Evolutionary conservation across 2,888 invertebrate species (phyloP).

Genomic region (Cephonodes hylas): DNA sequence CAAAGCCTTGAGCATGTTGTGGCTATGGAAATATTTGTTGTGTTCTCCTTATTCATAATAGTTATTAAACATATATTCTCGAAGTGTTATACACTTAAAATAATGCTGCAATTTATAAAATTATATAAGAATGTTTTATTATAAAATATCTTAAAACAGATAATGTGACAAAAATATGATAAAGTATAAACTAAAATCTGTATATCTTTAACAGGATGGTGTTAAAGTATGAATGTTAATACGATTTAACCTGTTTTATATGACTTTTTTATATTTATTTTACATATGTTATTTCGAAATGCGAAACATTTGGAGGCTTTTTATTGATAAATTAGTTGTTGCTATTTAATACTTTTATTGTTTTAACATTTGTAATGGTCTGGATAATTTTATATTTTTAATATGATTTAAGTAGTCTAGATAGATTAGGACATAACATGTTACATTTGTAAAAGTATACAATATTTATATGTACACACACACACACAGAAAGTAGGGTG

Average conservation of each 20-base stretch:
- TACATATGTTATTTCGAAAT: constrained; percentile 55
- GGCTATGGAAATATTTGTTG: constrained; percentile 60
- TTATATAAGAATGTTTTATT: constrained; percentile 41
- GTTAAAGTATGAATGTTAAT: constrained; percentile 15
- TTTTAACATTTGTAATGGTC: constrained; percentile 62
- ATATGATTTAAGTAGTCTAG: constrained; percentile 39
- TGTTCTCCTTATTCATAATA: constrained; percentile 58
- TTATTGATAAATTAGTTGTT: constrained; percentile 66
- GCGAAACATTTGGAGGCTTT: constrained; percentile 65
- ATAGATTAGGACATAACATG: constrained; percentile 24
- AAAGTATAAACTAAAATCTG: background rate
- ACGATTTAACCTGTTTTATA: constrained; percentile 18
- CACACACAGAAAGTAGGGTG: background rate
- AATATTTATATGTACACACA: background rate
- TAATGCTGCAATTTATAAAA: constrained; percentile 61
- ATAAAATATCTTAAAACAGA: constrained; percentile 13
- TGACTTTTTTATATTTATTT: constrained; percentile 56
- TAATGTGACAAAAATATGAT: constrained; percentile 1
- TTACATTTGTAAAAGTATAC: background rate
- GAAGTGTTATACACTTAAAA: constrained; percentile 68
- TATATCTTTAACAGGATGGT: background rate
- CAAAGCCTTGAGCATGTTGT: constrained; percentile 70
- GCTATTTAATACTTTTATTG: constrained; percentile 68
- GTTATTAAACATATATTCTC: constrained; percentile 48
- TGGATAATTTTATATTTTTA: constrained; percentile 57